Evolutionary conservation across 37 sponge, comb jelly and placozoan genomes (phyloP).

Genomic region (Ianthella basta): DNA sequence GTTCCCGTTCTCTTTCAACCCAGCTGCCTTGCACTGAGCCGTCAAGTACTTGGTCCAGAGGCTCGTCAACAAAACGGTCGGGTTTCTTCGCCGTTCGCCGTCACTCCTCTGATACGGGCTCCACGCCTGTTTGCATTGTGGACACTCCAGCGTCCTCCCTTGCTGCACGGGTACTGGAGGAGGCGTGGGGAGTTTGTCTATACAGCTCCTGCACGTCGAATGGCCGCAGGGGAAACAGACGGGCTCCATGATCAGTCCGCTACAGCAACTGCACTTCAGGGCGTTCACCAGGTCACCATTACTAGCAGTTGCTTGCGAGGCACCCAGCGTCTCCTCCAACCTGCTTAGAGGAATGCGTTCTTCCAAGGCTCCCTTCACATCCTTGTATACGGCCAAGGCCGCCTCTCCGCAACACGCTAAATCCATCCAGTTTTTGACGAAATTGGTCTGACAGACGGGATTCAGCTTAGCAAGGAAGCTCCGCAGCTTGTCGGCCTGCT

Average conservation of each 20-base stretch:
- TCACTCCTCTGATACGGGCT: background rate
- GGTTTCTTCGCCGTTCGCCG: constrained; percentile 22
- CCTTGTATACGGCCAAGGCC: background rate
- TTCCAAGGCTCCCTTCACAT: background rate
- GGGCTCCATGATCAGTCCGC: constrained; percentile 61
- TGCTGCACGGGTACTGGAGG: background rate
- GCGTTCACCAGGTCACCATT: background rate
- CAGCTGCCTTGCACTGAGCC: background rate
- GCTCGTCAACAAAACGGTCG: constrained; percentile 61
- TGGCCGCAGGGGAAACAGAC: constrained; percentile 83
- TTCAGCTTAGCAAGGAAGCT: background rate
- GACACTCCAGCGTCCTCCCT: constrained; percentile 29
- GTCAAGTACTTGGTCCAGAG: constrained; percentile 56
- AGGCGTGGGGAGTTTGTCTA: constrained; percentile 11
- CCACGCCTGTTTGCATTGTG: constrained; percentile 40
- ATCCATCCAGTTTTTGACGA: constrained; percentile 11
- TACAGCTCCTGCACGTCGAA: constrained; percentile 62
- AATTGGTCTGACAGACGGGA: background rate
- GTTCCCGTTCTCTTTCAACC: constrained; percentile 63
- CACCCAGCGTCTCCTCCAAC: background rate
- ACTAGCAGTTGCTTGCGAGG: background rate
- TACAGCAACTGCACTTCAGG: constrained; percentile 49
- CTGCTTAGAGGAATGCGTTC: background rate
- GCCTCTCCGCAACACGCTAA: background rate
- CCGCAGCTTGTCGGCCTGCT: no score